Conservation (phyloP, 2,113 vertebrate genomes). For the Larimichthys crocea region DNA sequence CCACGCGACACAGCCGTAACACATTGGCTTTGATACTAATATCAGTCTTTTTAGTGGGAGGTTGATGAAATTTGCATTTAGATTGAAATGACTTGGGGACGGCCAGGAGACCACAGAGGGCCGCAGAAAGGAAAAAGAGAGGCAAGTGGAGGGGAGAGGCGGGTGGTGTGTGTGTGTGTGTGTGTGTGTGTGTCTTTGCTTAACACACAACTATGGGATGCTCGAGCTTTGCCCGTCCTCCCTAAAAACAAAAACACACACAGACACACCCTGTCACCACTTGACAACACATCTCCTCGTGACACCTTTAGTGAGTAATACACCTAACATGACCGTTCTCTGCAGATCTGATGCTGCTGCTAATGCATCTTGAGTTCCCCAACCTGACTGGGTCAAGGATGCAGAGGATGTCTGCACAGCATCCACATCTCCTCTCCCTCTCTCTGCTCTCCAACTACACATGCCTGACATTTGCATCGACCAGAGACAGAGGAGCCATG, state of each 20-base stretch:
- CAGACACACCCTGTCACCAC: neutral
- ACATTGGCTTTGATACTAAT: slow-evolving; percentile 81
- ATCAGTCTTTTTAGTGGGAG: slow-evolving; percentile 80
- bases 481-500: slow-evolving; percentile 27
- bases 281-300: neutral
- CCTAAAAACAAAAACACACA: slow-evolving; percentile 13
- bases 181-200: slow-evolving; percentile 26
- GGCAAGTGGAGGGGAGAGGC: slow-evolving; percentile 2
- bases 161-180: neutral
- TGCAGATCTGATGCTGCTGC: slow-evolving; percentile 4
- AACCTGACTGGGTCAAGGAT: slow-evolving; percentile 33
- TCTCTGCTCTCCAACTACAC: slow-evolving; percentile 30
- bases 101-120: slow-evolving; percentile 75
- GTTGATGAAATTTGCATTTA: slow-evolving; percentile 85
- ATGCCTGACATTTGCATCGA: slow-evolving; percentile 52
- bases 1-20: slow-evolving; percentile 62
- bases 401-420: slow-evolving; percentile 9
- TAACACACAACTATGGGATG: slow-evolving; percentile 41
- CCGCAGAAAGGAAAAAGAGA: slow-evolving; percentile 56
- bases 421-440: slow-evolving; percentile 1
- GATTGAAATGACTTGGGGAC: slow-evolving; percentile 82
- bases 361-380: slow-evolving; percentile 7
- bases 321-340: neutral
- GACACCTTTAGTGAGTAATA: neutral
- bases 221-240: slow-evolving; percentile 21